These are phyloP conservation scores for Brachyptera risi DNA, from an alignment of 2,888 invertebrate species.

Conservation along the genomic window DNA sequence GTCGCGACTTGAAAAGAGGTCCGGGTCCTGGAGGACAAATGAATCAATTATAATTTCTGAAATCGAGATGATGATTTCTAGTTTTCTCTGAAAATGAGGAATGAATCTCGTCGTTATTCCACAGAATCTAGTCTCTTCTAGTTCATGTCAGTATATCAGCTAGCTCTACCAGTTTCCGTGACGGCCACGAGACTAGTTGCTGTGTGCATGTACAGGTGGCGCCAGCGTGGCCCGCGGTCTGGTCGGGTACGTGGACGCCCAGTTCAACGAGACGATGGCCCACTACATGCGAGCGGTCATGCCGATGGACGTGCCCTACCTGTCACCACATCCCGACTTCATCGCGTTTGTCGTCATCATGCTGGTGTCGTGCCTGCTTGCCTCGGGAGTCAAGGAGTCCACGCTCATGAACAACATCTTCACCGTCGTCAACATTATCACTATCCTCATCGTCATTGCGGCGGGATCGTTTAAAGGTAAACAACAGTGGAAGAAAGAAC, in stretches of 20 bases:
- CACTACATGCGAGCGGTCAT: conserved; percentile 49
- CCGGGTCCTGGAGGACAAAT: too few relatives aligned
- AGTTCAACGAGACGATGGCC: conserved; percentile 57
- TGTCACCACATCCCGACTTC: conserved; percentile 67
- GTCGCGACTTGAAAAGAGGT: too few relatives aligned
- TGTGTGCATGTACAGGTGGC: conserved; percentile 51
- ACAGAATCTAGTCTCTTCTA: too few relatives aligned
- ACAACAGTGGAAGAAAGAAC: conserved; percentile 36
- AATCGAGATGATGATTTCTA: too few relatives aligned
- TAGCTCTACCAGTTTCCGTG: too few relatives aligned
- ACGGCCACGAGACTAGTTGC: too few relatives aligned
- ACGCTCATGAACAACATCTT: conserved; percentile 88
- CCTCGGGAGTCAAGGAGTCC: conserved; percentile 74
- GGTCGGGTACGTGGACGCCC: conserved; percentile 66
- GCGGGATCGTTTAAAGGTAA: conserved; percentile 81
- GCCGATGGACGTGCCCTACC: conserved; percentile 57
- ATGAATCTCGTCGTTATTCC: too few relatives aligned
- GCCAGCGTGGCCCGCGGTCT: conserved; percentile 72
- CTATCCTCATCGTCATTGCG: conserved; percentile 75
- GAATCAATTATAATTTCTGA: too few relatives aligned
- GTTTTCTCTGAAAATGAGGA: too few relatives aligned
- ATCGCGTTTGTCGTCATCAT: conserved; percentile 62
- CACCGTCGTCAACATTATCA: conserved; percentile 78
- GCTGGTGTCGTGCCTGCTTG: conserved; percentile 48
- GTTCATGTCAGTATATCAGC: too few relatives aligned